Conservation (phyloP, 2,797 vertebrate genomes). For the Rhynchonycteris naso region DNA sequence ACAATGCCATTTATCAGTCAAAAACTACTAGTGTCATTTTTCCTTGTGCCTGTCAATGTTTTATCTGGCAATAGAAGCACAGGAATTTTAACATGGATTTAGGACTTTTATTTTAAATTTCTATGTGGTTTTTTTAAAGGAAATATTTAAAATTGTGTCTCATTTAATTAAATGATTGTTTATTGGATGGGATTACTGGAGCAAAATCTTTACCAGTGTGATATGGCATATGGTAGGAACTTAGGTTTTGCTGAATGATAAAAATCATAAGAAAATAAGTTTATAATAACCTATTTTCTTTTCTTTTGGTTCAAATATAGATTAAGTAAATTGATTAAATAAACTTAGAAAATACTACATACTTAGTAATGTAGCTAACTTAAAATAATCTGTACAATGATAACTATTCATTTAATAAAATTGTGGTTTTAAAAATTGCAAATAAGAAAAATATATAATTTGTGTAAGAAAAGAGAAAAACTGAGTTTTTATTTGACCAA, state of each 20-base stretch:
- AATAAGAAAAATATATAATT: conserved; percentile 43
- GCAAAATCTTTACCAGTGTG: neutral
- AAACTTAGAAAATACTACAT: conserved; percentile 5
- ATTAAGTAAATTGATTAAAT: conserved; percentile 41
- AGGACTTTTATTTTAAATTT: conserved; percentile 9
- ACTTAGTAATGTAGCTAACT: neutral
- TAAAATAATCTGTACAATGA: conserved; percentile 21
- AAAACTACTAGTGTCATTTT: neutral
- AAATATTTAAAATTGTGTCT: neutral
- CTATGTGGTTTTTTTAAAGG: neutral
- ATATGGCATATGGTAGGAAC: neutral
- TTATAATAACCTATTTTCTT: neutral
- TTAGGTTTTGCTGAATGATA: neutral
- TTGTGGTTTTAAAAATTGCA: neutral
- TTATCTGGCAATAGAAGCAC: neutral
- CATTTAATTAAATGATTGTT: neutral
- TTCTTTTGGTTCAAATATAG: neutral
- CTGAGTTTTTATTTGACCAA: neutral
- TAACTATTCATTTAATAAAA: conserved; percentile 7
- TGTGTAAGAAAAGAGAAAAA: neutral
- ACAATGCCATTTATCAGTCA: neutral
- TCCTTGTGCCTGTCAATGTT: neutral
- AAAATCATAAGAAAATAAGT: conserved; percentile 9
- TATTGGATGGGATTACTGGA: neutral
- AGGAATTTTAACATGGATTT: neutral